Conservation (phyloP, 2,113 vertebrate genomes). For the Manacus vitellinus region DNA sequence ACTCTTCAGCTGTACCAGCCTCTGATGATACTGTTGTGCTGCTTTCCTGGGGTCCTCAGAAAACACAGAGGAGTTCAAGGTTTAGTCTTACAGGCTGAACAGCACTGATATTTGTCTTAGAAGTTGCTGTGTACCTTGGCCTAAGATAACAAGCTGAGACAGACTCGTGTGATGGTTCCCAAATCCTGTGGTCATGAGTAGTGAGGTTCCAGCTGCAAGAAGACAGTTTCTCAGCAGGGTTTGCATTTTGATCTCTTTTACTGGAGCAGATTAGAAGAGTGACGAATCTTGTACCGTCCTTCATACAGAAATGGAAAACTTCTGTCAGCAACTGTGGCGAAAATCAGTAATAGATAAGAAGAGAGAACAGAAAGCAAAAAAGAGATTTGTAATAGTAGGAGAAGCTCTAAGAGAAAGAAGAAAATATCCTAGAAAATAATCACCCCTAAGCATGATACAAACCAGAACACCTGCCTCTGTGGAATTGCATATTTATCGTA, state of each 20-base stretch:
- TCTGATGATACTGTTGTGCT: background rate
- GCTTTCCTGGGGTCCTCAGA: background rate
- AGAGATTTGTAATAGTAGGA: background rate
- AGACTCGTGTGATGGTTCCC: background rate
- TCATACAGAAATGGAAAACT: background rate
- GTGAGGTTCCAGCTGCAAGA: background rate
- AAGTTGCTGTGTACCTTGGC: background rate
- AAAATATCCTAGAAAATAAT: background rate
- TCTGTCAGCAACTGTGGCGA: background rate
- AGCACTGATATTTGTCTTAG: background rate
- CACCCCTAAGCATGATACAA: background rate
- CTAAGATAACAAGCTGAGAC: background rate
- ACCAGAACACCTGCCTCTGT: background rate
- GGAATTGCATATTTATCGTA: background rate
- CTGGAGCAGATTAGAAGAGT: background rate
- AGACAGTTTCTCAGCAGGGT: background rate
- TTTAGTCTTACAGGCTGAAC: background rate
- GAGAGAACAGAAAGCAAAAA: background rate
- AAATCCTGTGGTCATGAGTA: background rate
- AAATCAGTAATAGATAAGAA: background rate
- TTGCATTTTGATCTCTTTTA: background rate
- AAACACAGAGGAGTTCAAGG: background rate
- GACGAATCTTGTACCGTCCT: background rate
- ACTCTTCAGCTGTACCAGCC: background rate
- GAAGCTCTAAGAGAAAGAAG: background rate